A percentile compares a stretch with the other conserved stretches of the same genome.
Evolutionary conservation across 64 coral and sea anemone species (phyloP).

Genomic region (Acropora yongei): DNA sequence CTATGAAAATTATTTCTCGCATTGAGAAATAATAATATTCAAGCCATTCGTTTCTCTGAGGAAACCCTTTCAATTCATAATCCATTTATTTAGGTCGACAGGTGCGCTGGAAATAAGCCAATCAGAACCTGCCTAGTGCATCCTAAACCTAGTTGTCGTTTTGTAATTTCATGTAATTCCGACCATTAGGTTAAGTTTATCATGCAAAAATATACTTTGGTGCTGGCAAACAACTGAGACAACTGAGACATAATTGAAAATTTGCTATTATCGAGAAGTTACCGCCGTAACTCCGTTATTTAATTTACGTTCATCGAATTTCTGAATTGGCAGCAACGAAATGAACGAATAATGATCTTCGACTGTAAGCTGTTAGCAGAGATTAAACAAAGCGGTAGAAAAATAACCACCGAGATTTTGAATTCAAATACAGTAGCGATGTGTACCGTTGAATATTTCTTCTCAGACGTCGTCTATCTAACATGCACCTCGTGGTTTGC

Average conservation of each 20-base stretch:
- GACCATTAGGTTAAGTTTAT: not conserved
- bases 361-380: too few relatives aligned
- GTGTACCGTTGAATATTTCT: constrained; percentile 6
- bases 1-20: not conserved
- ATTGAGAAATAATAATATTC: not conserved
- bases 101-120: not conserved
- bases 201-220: not conserved
- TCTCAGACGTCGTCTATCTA: constrained; percentile 57
- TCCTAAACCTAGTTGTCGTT: not conserved
- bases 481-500: not conserved
- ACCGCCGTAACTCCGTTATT: too few relatives aligned
- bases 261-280: too few relatives aligned
- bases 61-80: not conserved
- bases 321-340: too few relatives aligned
- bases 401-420: not conserved
- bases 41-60: not conserved
- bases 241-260: too few relatives aligned
- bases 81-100: constrained; percentile 9
- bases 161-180: not conserved
- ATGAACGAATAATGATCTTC: too few relatives aligned
- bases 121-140: not conserved
- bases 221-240: too few relatives aligned
- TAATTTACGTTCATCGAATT: too few relatives aligned
- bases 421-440: constrained; percentile 43
- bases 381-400: too few relatives aligned